Evolutionary conservation across 2,797 vertebrate genomes (phyloP).

Genomic region (Spinus olivaceus): DNA sequence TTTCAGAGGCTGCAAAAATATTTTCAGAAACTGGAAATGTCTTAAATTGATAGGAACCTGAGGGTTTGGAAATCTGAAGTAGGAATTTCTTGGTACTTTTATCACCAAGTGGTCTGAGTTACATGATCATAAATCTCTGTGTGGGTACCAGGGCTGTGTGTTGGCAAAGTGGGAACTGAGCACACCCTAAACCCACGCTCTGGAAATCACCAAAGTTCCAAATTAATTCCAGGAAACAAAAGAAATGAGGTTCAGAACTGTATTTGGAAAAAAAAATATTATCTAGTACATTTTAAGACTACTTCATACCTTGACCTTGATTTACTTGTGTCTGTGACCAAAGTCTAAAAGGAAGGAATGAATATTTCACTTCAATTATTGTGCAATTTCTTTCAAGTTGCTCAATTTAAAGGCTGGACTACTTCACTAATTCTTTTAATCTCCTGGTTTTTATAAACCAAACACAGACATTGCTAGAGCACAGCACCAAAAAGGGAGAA

Average conservation of each 20-base stretch:
- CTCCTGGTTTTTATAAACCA: neutral
- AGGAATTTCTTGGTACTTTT: neutral
- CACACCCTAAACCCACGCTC: neutral
- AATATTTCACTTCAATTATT: neutral
- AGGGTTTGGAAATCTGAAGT: neutral
- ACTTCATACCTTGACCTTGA: neutral
- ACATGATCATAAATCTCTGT: neutral
- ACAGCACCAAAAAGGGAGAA: neutral
- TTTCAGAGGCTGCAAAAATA: neutral
- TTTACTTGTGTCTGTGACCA: neutral
- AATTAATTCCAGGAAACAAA: neutral
- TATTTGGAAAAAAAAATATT: neutral
- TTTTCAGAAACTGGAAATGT: neutral
- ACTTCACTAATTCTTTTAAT: neutral
- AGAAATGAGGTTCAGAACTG: neutral
- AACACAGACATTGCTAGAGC: neutral
- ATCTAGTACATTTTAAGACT: neutral
- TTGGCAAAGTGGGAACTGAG: neutral
- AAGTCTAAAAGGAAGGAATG: neutral
- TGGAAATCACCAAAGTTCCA: neutral
- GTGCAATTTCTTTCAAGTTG: neutral
- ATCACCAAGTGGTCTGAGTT: neutral
- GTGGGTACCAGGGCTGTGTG: neutral
- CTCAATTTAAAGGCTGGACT: neutral
- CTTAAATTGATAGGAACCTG: neutral